Conservation (phyloP, 2,888 invertebrate species). For the Agrotis exclamationis region DNA sequence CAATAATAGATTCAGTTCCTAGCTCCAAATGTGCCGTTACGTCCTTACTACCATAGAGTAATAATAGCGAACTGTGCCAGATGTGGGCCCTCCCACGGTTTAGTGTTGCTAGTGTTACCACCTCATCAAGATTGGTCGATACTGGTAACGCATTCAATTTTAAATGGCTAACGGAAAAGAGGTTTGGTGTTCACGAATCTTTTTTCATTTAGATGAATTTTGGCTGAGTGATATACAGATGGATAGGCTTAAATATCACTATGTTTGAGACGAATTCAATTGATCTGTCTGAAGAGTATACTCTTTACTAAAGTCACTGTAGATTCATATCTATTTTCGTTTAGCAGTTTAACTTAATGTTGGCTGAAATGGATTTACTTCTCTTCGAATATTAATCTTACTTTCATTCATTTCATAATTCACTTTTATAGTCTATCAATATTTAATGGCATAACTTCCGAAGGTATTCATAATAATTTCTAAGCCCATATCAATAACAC, state of each 20-base stretch:
- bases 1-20: slow-evolving; percentile 49
- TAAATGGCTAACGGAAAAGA: slow-evolving; percentile 49
- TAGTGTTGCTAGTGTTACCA: slow-evolving; percentile 54
- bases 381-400: not conserved
- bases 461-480: slow-evolving; percentile 17
- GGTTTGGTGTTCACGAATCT: slow-evolving; percentile 43
- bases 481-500: slow-evolving; percentile 29
- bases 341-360: not conserved
- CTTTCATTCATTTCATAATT: not conserved
- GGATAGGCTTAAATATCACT: not conserved
- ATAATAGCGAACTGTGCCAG: slow-evolving; percentile 67
- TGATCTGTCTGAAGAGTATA: not conserved
- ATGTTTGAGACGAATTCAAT: not conserved
- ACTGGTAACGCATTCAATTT: slow-evolving; percentile 54
- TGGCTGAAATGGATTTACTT: too few relatives aligned
- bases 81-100: slow-evolving; percentile 76
- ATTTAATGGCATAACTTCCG: slow-evolving; percentile 8
- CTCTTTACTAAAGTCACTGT: not conserved
- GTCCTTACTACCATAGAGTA: slow-evolving; percentile 57
- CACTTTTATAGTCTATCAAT: not conserved
- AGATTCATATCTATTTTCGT: not conserved
- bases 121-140: slow-evolving; percentile 61
- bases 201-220: slow-evolving; percentile 11
- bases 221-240: not conserved
- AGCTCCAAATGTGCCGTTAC: slow-evolving; percentile 59